phyloP scores from a whole-genome alignment of 2,797 vertebrate genomes.

The Acipenser transmontanus region DNA sequence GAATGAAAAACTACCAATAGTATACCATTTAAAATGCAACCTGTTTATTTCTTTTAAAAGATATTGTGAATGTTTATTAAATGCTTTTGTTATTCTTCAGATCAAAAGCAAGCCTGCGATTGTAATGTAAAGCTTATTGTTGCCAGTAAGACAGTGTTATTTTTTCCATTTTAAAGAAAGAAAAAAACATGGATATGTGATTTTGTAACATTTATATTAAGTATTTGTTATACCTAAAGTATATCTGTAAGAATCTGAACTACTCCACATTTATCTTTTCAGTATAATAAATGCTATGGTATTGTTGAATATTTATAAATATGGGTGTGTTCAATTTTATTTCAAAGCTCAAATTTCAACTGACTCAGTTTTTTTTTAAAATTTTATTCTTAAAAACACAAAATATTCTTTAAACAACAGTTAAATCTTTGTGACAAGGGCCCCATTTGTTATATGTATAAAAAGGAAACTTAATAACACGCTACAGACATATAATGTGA shows the following conservation, averaged over 20 bases:
- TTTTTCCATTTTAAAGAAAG: conserved; percentile 26
- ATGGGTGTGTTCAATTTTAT: too few relatives aligned
- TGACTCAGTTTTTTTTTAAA: too few relatives aligned
- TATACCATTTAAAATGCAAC: too few relatives aligned
- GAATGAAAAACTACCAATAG: too few relatives aligned
- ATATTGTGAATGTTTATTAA: not conserved
- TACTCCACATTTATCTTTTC: conserved; percentile 12
- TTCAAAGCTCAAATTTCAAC: too few relatives aligned
- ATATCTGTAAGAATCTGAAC: conserved; percentile 41
- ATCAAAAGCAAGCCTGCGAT: not conserved
- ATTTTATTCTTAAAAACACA: too few relatives aligned
- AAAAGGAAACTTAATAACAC: too few relatives aligned
- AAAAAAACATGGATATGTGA: conserved; percentile 28
- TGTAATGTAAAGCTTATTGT: conserved; percentile 15
- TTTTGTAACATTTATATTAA: conserved; percentile 59
- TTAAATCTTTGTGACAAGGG: too few relatives aligned
- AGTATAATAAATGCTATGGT: conserved; percentile 10
- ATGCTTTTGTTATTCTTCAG: not conserved
- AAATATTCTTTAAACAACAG: too few relatives aligned
- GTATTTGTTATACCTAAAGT: conserved; percentile 33
- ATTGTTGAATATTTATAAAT: not conserved
- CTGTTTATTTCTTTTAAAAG: too few relatives aligned
- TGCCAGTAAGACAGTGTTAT: conserved; percentile 45
- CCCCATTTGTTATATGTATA: too few relatives aligned
- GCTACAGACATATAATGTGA: too few relatives aligned